phyloP scores from a whole-genome alignment of 1,140 invertebrate species.

The Polypedilum vanderplanki region DNA sequence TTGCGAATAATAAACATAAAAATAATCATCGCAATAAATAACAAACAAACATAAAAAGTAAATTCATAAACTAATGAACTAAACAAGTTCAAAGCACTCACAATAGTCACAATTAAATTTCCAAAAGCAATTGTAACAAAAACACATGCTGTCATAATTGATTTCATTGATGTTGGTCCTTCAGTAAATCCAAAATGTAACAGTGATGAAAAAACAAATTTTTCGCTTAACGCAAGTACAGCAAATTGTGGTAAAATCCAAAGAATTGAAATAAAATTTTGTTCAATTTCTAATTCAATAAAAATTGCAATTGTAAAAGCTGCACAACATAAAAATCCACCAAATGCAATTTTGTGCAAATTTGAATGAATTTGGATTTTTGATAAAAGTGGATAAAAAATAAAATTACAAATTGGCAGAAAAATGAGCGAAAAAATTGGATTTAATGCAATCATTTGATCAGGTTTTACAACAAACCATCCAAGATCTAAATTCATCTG shows the following conservation, averaged over 20 bases:
- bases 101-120: slow-evolving; percentile 62
- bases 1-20: too few relatives aligned
- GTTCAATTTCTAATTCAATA: slow-evolving; percentile 21
- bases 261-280: slow-evolving; percentile 57
- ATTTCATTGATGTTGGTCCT: slow-evolving; percentile 80
- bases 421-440: slow-evolving; percentile 57
- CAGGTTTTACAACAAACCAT: slow-evolving; percentile 48
- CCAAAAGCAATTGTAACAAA: slow-evolving; percentile 78
- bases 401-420: slow-evolving; percentile 57
- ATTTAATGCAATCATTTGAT: slow-evolving; percentile 62
- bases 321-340: slow-evolving; percentile 55
- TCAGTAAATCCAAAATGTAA: slow-evolving; percentile 81
- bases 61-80: slow-evolving; percentile 53
- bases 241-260: slow-evolving; percentile 78
- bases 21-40: slow-evolving; percentile 71
- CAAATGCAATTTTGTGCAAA: slow-evolving; percentile 58
- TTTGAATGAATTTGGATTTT: slow-evolving; percentile 45
- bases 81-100: slow-evolving; percentile 48
- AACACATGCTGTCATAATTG: slow-evolving; percentile 77
- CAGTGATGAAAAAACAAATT: slow-evolving; percentile 84
- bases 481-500: slow-evolving; percentile 55
- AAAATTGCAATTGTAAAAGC: slow-evolving; percentile 46
- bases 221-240: slow-evolving; percentile 67
- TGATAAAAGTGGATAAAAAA: slow-evolving; percentile 48
- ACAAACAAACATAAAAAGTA: slow-evolving; percentile 72